Percentiles rank a stretch among this genome's conserved stretches.
These are phyloP conservation scores for Fistularia commersonii DNA, from an alignment of 2,797 vertebrate species.

Conservation along the genomic window DNA sequence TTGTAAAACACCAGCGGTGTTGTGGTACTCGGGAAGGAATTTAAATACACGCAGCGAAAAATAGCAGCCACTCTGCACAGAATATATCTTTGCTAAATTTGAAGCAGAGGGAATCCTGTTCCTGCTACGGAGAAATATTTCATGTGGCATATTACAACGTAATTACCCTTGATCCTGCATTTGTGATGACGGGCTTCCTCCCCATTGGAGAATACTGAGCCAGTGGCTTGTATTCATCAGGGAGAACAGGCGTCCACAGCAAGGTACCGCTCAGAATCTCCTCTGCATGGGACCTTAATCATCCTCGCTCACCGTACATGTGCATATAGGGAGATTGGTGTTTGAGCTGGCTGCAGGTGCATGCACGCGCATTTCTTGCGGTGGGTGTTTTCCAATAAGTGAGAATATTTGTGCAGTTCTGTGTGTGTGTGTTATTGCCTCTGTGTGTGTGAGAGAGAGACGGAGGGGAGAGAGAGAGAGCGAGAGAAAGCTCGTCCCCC, in stretches of 20 bases:
- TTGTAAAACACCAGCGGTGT: not conserved
- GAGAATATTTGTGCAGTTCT: constrained; percentile 44
- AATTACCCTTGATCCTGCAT: constrained; percentile 69
- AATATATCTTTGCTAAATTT: constrained; percentile 51
- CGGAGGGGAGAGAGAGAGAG: constrained; percentile 34
- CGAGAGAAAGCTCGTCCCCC: constrained; percentile 60
- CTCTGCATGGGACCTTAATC: constrained; percentile 72
- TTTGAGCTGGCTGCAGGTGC: constrained; percentile 28
- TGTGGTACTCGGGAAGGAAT: constrained; percentile 6
- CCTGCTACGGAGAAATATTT: constrained; percentile 55
- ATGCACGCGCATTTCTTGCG: constrained; percentile 29
- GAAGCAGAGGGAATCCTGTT: constrained; percentile 55
- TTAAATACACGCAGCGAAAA: constrained; percentile 36
- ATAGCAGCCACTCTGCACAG: constrained; percentile 26
- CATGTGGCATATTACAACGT: constrained; percentile 60
- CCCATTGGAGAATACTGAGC: constrained; percentile 61
- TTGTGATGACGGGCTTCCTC: constrained; percentile 67
- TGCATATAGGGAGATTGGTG: constrained; percentile 71
- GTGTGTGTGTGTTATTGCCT: constrained; percentile 26
- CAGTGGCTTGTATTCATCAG: constrained; percentile 70
- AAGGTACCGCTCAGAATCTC: constrained; percentile 52
- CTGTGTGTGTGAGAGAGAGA: constrained; percentile 38
- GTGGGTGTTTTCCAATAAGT: constrained; percentile 48
- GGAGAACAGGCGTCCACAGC: constrained; percentile 64
- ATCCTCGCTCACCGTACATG: constrained; percentile 59